Conservation (phyloP, 2,888 invertebrate genomes). For the Mythimna vitellina region DNA sequence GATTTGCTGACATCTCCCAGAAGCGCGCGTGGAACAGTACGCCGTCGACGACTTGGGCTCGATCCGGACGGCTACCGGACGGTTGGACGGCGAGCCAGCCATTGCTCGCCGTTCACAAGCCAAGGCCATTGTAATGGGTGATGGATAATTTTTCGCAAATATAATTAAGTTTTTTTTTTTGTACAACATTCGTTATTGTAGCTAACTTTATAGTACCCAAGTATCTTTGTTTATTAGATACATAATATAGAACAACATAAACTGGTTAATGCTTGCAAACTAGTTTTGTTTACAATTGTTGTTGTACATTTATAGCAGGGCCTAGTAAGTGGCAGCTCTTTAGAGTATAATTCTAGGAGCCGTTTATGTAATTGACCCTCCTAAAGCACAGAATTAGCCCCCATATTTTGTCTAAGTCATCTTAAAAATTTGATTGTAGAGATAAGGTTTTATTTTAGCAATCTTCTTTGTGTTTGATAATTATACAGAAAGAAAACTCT, state of each 20-base stretch:
- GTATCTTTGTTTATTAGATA: slow-evolving; percentile 55
- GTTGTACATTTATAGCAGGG: slow-evolving; percentile 66
- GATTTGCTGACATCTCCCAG: too few relatives aligned
- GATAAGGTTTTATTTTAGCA: slow-evolving; percentile 49
- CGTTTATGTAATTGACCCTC: slow-evolving; percentile 64
- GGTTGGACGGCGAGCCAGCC: too few relatives aligned
- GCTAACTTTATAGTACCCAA: slow-evolving; percentile 15
- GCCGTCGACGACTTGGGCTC: too few relatives aligned
- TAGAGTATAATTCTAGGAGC: slow-evolving; percentile 63
- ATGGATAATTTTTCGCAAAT: background rate
- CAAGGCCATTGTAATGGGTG: too few relatives aligned
- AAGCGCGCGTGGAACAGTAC: too few relatives aligned
- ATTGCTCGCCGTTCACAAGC: too few relatives aligned
- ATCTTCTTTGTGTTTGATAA: slow-evolving; percentile 41
- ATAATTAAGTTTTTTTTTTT: background rate
- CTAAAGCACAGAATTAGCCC: slow-evolving; percentile 53
- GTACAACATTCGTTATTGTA: background rate
- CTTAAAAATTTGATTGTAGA: slow-evolving; percentile 49
- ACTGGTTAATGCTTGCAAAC: slow-evolving; percentile 56
- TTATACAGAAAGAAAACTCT: slow-evolving; percentile 15
- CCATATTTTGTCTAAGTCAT: slow-evolving; percentile 48
- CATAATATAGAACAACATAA: slow-evolving; percentile 49
- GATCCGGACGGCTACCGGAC: too few relatives aligned
- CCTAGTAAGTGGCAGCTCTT: slow-evolving; percentile 66
- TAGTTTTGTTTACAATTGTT: slow-evolving; percentile 70